Conservation (phyloP, 2,888 invertebrate genomes). For the Drosophila tripunctata region DNA sequence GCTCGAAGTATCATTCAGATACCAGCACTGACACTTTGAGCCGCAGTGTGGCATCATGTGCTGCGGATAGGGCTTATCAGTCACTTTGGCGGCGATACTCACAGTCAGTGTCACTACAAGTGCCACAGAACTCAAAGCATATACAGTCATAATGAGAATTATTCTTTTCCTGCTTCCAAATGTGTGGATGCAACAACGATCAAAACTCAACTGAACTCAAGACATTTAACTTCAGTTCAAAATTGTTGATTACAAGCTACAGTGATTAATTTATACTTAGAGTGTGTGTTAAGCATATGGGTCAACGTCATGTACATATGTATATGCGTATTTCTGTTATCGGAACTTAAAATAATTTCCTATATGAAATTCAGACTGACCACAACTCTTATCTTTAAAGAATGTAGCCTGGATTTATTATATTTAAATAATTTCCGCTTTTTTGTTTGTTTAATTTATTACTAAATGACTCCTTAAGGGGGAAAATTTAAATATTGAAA, state of each 20-base stretch:
- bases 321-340: neutral
- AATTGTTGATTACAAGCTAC: constrained; percentile 15
- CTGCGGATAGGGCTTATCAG: constrained; percentile 4
- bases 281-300: constrained; percentile 1
- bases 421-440: neutral
- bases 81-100: neutral
- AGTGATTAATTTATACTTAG: constrained; percentile 2
- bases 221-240: constrained; percentile 1
- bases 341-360: constrained; percentile 2
- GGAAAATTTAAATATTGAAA: too few relatives aligned
- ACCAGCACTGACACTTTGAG: constrained; percentile 34
- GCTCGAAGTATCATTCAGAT: constrained; percentile 6
- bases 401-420: neutral
- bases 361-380: neutral
- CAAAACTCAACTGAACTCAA: constrained; percentile 29
- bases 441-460: too few relatives aligned
- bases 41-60: constrained; percentile 25
- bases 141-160: neutral
- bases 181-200: constrained; percentile 16
- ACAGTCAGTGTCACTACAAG: constrained; percentile 17
- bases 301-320: constrained; percentile 4
- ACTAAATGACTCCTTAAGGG: too few relatives aligned
- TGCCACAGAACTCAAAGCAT: neutral
- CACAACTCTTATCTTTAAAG: neutral
- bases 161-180: neutral